Evolutionary conservation across 30 jellyfish, hydroid and myxozoan genomes (phyloP).

Genomic region (Hydractinia echinata): DNA sequence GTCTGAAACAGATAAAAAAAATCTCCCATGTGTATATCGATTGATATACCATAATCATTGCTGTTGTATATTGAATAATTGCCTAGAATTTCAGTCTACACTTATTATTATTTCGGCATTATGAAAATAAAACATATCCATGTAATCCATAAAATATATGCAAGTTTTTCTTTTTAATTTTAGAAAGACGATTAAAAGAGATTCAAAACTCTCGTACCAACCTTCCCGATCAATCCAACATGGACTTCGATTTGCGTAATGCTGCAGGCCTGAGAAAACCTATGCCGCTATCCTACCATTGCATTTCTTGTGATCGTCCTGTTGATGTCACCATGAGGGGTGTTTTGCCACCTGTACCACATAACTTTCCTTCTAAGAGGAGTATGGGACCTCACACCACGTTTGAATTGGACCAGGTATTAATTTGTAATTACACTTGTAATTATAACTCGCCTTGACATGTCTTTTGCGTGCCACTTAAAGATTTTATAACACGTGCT

Average conservation of each 20-base stretch:
- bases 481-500: too few species aligned
- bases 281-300: slow-evolving; percentile 43
- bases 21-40: too few species aligned
- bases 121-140: too few species aligned
- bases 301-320: slow-evolving; percentile 81
- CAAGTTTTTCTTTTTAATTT: neutral
- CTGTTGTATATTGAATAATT: neutral
- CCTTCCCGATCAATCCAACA: neutral
- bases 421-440: neutral
- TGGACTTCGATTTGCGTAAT: slow-evolving; percentile 19
- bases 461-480: too few species aligned
- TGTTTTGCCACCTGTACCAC: slow-evolving; percentile 33
- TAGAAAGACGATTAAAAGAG: slow-evolving; percentile 31
- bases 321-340: slow-evolving; percentile 53
- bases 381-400: slow-evolving; percentile 31
- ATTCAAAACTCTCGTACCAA: slow-evolving; percentile 23
- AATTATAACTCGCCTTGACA: too few species aligned
- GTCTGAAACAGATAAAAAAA: too few species aligned
- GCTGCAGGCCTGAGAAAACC: slow-evolving; percentile 84
- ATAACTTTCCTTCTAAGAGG: slow-evolving; percentile 23
- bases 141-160: too few species aligned
- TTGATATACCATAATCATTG: too few species aligned
- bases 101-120: too few species aligned
- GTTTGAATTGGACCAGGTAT: slow-evolving; percentile 24
- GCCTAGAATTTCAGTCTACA: too few species aligned